A percentile compares a stretch with the other conserved stretches of the same genome.
phyloP scores from a whole-genome alignment of 2,113 vertebrate species.

The Psammodynastes pulverulentus region DNA sequence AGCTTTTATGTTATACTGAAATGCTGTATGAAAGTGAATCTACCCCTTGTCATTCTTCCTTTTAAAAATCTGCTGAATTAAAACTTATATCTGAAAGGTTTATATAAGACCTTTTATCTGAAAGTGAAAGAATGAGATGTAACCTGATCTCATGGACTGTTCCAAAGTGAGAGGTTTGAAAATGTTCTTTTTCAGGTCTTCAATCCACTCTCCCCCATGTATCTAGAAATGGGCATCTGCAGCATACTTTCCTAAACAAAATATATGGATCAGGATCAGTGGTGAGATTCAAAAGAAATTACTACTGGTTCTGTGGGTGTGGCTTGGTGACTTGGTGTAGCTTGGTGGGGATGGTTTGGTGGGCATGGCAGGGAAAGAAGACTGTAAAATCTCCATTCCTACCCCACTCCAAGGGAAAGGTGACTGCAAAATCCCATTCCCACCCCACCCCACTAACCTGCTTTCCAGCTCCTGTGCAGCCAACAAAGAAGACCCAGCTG shows the following conservation, averaged over 20 bases:
- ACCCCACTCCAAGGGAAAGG: no score
- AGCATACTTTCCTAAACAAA: neutral
- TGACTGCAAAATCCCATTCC: no score
- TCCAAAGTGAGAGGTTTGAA: neutral
- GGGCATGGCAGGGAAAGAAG: no score
- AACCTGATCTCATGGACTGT: neutral
- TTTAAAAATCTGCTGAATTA: neutral
- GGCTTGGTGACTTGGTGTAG: no score
- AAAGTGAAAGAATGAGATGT: neutral
- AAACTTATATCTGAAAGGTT: neutral
- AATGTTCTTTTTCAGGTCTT: neutral
- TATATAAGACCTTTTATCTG: neutral
- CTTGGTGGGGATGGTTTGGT: no score
- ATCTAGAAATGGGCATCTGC: neutral
- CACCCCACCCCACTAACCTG: no score
- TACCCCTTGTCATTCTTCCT: neutral
- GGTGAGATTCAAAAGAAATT: no score
- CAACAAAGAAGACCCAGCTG: no score
- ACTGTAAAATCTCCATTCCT: no score
- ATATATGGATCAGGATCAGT: neutral
- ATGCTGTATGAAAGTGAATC: neutral
- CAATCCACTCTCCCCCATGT: neutral
- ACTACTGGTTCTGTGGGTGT: no score
- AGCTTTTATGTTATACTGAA: neutral
- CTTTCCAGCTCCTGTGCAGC: no score